Evolutionary conservation across 2,888 invertebrate genomes (phyloP), one percentile per base, ranked within the genome.

Genomic region (Gnatocerus cornutus): DNA sequence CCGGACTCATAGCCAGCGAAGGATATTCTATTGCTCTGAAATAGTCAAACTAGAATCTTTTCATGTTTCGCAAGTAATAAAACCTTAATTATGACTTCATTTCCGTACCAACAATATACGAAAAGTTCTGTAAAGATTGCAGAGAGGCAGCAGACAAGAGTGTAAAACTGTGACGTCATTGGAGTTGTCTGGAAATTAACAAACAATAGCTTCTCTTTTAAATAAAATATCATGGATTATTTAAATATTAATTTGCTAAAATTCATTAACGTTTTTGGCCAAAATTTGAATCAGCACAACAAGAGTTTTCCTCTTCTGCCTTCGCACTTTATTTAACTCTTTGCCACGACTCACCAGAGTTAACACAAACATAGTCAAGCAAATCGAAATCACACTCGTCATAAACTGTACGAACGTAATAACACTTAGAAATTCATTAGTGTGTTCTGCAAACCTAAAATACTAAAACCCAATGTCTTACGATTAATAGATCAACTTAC

Each of bases 61-160:
- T 21, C 16, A 16, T 16, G 16, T 16, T 48, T 1, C 4, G 21
- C 4, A 2, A 48, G 3, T 14, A 16, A 48, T n/a, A 5, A 3
- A 41, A 53, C 53, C 37, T 53, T 53, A 14, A 53, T 33, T 9
- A 53, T 53, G 14, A 53, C 53, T 33, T 53, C 53, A 30, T 53
- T 53, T 1, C 53, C 53, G 37, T 12, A 53, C 53, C 53, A 53
- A 37, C 53, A 53, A n/a, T 53, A 53, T 4, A 53, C 53, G 8
- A 53, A 37, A 33, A 53, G 30, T 13, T 53, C 30, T 8, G 33
- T 53, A 53, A 53, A 53, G 13, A 30, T 7, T 13, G 53, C 53
- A 30, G 14, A 53, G 10, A 9, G 33, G n/a, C 53, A 53, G 12
- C 53, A 53, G 1, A 53, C 9, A 4, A 53, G 37, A 30, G 37